phyloP scores from a whole-genome alignment of 1,140 invertebrate species.

The Sycophila sp. region DNA sequence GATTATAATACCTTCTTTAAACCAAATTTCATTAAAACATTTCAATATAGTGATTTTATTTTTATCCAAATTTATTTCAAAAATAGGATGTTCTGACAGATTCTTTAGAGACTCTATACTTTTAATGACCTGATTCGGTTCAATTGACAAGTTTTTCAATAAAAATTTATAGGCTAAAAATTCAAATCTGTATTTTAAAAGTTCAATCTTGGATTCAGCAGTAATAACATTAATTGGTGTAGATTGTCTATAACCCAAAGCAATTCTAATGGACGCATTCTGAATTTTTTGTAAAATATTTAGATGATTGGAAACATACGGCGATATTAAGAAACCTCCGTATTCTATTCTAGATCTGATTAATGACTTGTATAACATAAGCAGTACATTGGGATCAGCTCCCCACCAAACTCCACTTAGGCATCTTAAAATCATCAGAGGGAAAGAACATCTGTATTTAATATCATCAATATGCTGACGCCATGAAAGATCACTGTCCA shows the following conservation, averaged over 20 bases:
- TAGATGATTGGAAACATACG: background rate
- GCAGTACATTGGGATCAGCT: background rate
- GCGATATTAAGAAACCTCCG: background rate
- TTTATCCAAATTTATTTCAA: too few relatives aligned
- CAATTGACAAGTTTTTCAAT: too few relatives aligned
- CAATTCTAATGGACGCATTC: constrained; percentile 6
- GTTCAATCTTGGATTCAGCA: constrained; percentile 9
- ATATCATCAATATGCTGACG: background rate
- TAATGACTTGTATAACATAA: background rate
- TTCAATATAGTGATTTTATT: too few relatives aligned
- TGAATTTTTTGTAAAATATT: constrained; percentile 1
- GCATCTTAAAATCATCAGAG: background rate
- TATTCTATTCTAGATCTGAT: constrained; percentile 15
- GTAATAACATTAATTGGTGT: constrained; percentile 18
- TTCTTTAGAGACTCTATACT: too few relatives aligned
- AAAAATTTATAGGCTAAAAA: too few relatives aligned
- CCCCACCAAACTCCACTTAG: background rate
- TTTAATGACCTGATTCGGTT: too few relatives aligned
- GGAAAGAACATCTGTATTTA: background rate
- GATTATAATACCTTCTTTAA: too few relatives aligned
- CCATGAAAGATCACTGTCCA: background rate
- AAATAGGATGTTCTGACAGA: too few relatives aligned
- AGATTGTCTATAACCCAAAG: constrained; percentile 4
- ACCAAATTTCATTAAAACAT: too few relatives aligned
- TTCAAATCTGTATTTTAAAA: background rate